These are phyloP conservation scores for Xestobium rufovillosum DNA, from an alignment of 2,888 invertebrate genomes.

Conservation along the genomic window DNA sequence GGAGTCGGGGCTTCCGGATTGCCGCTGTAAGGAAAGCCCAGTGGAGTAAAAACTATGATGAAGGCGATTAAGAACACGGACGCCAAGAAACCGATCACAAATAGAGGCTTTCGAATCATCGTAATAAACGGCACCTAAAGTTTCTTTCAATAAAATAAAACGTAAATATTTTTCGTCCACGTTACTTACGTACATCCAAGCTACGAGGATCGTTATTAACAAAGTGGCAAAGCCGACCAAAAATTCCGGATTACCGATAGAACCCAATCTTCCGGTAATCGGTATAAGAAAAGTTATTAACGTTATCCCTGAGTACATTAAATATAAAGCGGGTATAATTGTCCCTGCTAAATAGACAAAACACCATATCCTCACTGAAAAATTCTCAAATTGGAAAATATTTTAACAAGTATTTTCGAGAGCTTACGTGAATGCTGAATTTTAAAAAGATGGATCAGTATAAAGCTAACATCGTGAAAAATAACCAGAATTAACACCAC, in stretches of 20 bases:
- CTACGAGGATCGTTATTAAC: slow-evolving; percentile 38
- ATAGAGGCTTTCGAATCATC: slow-evolving; percentile 28
- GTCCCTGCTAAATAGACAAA: slow-evolving; percentile 30
- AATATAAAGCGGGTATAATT: slow-evolving; percentile 30
- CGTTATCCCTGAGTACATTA: slow-evolving; percentile 30
- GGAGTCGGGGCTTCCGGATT: slow-evolving; percentile 52
- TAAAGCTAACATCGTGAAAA: slow-evolving; percentile 34
- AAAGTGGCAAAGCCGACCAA: slow-evolving; percentile 40
- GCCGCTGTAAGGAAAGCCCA: slow-evolving; percentile 65
- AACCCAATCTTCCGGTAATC: slow-evolving; percentile 43
- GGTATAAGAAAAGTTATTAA: slow-evolving; percentile 37
- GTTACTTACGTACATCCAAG: slow-evolving; percentile 38
- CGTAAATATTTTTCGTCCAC: slow-evolving; percentile 4
- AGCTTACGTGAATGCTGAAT: slow-evolving; percentile 31
- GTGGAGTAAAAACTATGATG: slow-evolving; percentile 52
- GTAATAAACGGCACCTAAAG: slow-evolving; percentile 32
- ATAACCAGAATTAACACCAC: slow-evolving; percentile 34
- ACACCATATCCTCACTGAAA: slow-evolving; percentile 34
- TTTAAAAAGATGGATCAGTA: slow-evolving; percentile 26
- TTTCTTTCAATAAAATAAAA: slow-evolving; percentile 5
- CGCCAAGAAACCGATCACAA: slow-evolving; percentile 26
- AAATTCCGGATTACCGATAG: slow-evolving; percentile 44
- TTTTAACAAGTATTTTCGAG: not conserved
- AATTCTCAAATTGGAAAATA: slow-evolving; percentile 13
- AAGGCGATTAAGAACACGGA: slow-evolving; percentile 32